Base-by-base conservation (phyloP, 2,797 vertebrate species). In the Loriculus beryllinus region DNA sequence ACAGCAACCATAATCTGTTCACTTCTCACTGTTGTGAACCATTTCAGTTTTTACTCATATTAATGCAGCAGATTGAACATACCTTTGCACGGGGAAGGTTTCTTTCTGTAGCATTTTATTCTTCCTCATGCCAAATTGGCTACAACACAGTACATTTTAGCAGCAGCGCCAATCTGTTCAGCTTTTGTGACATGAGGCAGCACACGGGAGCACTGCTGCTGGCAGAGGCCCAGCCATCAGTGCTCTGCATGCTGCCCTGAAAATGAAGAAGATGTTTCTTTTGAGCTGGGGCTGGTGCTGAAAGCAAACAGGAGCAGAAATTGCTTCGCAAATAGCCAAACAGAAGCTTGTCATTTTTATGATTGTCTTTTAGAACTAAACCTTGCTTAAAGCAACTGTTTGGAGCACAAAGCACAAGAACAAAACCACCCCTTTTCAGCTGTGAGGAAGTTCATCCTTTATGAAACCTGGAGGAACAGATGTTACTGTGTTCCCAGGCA, bases 401-500 rank as follows among this genome's bases (percentile, higher is more conserved):
- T 57, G 40, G 39, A 64, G 52, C 31, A n/a, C 3, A 49, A 47
- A 74, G 29, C n/a, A 37, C 14, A 35, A 35, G 43, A 56, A 28
- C 5, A 29, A 33, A 51, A 47, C 10, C 57, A 82, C 62, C 25
- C 14, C 6, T 78, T 31, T 75, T 81, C 31, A 69, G 60, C 76
- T 9, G 3, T 0, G 4, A 62, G 18, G 18, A 92, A 78, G 18
- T 37, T 63, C 6, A 14, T 89, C 49, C 87, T 80, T 80, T 42
- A 25, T 31, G 33, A 77, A 93, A 90, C 65, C 86, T 45, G 49
- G 39, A 82, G 79, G 51, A 96, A 54, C 93, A 96, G 87, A 89
- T 92, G 89, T 88, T 71, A 29, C 57, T 78, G 49, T 1, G 4
- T 80, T 96, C 71, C 86, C 84, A 85, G 71, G 71, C 75, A 82